Base-by-base conservation (phyloP, 2,797 vertebrate species). In the Lycodopsis pacificus region DNA sequence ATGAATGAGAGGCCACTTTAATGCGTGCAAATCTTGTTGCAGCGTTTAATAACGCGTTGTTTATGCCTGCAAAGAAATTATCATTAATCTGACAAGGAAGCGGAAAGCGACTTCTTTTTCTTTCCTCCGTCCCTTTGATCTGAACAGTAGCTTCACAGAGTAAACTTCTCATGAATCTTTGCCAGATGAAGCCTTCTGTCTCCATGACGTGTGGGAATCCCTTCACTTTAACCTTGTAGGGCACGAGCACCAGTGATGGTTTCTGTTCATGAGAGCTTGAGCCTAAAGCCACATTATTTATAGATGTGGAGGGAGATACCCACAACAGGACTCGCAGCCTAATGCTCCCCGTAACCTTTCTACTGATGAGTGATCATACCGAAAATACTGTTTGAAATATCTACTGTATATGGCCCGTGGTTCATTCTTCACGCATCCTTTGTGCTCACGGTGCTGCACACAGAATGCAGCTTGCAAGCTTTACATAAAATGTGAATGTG, bases 261-360 rank as follows among this genome's bases (percentile, higher is more conserved):
- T 75, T 81, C 48, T 89, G 88, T 92, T 94, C 89, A 93, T 88
- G 84, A 89, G 72, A 89, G 84, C 75, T 76, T 81, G 62, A 76
- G 83, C 76, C 79, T 86, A 88, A 92, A 91, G 84, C 62, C 65
- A 80, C 81, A 91, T 94, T 94, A 93, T 94, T 95, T 93, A 94
- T 93, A 92, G 90, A 94, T 91, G 90, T 65, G 74, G 62, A 70
- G 80, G 82, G 81, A 92, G 88, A 90, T 90, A 88, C 77, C 76
- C 74, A 56, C 77, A 70, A 67, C 75, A 81, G 66, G 38, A 72
- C 68, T 65, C 3, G 1, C 42, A 17, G 54, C 62, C 51, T 75
- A 68, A 70, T 71, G 65, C 69, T 80, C 73, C 84, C 72, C 70
- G 27, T 74, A 82, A 77, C 71, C 72, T 69, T 58, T 73, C 65